Evolutionary conservation across 1,140 invertebrate species (phyloP), one percentile per base, ranked within the genome.

Genomic region (Bombus pascuorum): DNA sequence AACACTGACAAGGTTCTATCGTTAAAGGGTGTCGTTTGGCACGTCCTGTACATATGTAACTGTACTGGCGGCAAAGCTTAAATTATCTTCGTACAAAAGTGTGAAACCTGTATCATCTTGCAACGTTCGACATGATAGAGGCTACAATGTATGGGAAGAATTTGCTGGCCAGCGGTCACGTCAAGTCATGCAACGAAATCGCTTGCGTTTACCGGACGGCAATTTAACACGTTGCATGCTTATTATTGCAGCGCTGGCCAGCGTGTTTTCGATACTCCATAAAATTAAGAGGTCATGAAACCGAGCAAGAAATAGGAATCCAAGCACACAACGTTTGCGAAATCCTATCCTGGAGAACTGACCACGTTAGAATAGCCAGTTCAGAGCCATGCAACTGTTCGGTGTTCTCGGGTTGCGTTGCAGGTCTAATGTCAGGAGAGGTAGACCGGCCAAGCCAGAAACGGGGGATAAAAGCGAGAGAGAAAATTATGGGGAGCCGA

Each of bases 351-450:
- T 73, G 8, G 79, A 74, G 25, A 73, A 65, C 39, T 47, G 59
- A 39, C 71, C 44, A n/a, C 71, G 57, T 75, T 82, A 53, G 47
- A 53, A 53, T 53, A 53, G 47, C 47, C 47, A 53, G 47, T 22
- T 53, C 47, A 8, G 47, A 53, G 18, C 37, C n/a, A 53, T 25
- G 39, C 32, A 65, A 83, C 53, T 65, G 81, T 25, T 73, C 39
- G 15, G 12, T 32, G 28, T 57, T 34, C 81, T 44, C 81, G 72
- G 71, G 42, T 81, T 73, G 68, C 68, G 70, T 81, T 73, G 68
- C 70, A 28, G 79, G 70, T 81, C 53, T 81, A 81, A 81, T 81
- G 42, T 81, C 79, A 81, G 79, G 59, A 70, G 15, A 81, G 79
- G 79, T 37, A 73, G 47, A 53, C 37, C 44, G 5, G 22, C 68